Conservation (phyloP, 2,797 vertebrate species). For the Pitangus sulphuratus region DNA sequence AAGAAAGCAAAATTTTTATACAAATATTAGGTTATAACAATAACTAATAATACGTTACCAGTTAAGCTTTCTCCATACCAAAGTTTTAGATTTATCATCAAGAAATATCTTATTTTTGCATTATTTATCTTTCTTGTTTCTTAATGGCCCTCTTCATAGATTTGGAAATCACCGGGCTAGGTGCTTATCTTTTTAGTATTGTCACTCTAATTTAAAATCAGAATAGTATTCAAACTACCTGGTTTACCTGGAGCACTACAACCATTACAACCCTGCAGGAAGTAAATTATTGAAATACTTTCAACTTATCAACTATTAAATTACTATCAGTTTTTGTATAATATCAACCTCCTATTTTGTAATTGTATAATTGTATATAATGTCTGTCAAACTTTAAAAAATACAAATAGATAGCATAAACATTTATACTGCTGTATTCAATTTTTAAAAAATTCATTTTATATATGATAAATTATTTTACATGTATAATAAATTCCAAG, state of each 20-base stretch:
- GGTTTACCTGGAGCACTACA: not conserved
- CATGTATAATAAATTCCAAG: not conserved
- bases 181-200: not conserved
- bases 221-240: not conserved
- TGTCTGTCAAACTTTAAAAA: not conserved
- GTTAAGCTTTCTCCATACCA: not conserved
- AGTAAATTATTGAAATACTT: not conserved
- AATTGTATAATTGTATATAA: not conserved
- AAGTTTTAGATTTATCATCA: not conserved
- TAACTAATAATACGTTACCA: not conserved
- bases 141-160: not conserved
- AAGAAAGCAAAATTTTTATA: not conserved
- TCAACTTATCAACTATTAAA: not conserved
- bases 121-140: not conserved
- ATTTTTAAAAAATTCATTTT: not conserved
- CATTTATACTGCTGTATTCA: not conserved
- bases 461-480: not conserved
- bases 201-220: not conserved
- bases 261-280: not conserved
- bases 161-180: not conserved
- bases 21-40: not conserved
- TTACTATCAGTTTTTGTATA: not conserved
- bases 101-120: not conserved
- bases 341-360: not conserved
- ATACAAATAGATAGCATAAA: not conserved